These are phyloP conservation scores for Spondyliosoma cantharus DNA, from an alignment of 2,797 vertebrate species.

Conservation along the genomic window DNA sequence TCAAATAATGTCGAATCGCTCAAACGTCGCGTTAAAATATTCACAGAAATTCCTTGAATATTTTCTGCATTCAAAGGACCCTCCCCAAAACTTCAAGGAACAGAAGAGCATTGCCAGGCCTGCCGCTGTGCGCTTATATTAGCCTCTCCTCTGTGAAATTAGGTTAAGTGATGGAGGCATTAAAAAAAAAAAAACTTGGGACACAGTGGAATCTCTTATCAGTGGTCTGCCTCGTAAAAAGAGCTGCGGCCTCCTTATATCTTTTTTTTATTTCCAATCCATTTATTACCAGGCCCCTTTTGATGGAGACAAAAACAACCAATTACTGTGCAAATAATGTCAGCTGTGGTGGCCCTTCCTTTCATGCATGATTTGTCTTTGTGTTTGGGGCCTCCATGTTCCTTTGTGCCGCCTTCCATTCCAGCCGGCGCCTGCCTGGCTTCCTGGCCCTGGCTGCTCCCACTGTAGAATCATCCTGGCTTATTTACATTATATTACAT, in stretches of 20 bases:
- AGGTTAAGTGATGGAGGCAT: slow-evolving; percentile 66
- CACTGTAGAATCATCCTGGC: slow-evolving; percentile 37
- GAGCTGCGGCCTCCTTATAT: slow-evolving; percentile 50
- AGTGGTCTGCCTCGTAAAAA: slow-evolving; percentile 48
- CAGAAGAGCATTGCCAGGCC: slow-evolving; percentile 32
- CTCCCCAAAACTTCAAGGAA: slow-evolving; percentile 47
- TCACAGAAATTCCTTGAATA: slow-evolving; percentile 48
- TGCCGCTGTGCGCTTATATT: slow-evolving; percentile 53
- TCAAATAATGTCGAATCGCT: slow-evolving; percentile 38
- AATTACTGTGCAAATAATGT: slow-evolving; percentile 74
- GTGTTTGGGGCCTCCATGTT: slow-evolving; percentile 47
- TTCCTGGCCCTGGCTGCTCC: slow-evolving; percentile 34
- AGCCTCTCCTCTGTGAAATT: slow-evolving; percentile 62
- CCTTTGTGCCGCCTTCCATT: slow-evolving; percentile 51
- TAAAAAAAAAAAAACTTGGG: slow-evolving; percentile 34
- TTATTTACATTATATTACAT: slow-evolving; percentile 73
- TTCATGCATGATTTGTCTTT: slow-evolving; percentile 67
- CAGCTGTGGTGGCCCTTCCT: slow-evolving; percentile 50
- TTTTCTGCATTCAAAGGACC: slow-evolving; percentile 50
- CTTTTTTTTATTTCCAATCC: slow-evolving; percentile 51
- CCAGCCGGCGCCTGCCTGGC: slow-evolving; percentile 35
- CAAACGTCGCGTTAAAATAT: slow-evolving; percentile 37
- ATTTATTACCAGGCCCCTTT: slow-evolving; percentile 64
- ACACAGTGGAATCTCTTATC: slow-evolving; percentile 54
- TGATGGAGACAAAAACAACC: slow-evolving; percentile 70